These are phyloP conservation scores for Papilio elwesi DNA, from an alignment of 2,888 invertebrate species.

Conservation along the genomic window DNA sequence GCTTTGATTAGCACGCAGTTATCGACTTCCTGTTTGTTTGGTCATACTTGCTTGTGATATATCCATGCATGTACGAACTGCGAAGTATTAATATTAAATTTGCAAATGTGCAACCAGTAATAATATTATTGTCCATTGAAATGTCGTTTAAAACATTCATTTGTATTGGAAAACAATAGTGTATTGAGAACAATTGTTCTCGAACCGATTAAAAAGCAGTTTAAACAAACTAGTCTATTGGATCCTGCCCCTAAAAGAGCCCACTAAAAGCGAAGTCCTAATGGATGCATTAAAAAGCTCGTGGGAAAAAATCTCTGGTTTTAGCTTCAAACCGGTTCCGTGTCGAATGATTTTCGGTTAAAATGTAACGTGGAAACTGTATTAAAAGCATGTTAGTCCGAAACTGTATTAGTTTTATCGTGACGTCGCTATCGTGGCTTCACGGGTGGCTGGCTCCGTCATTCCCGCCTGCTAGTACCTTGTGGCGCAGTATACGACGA, in stretches of 20 bases:
- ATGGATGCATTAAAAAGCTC: constrained; percentile 33
- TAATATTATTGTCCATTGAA: not conserved
- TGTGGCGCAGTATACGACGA: constrained; percentile 36
- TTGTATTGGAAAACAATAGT: not conserved
- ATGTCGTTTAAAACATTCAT: not conserved
- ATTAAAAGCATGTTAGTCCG: constrained; percentile 55
- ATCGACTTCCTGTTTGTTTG: no score
- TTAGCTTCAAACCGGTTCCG: constrained; percentile 33
- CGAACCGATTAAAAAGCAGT: constrained; percentile 28
- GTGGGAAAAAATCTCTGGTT: constrained; percentile 37
- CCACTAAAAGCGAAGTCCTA: constrained; percentile 28
- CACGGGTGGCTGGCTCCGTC: constrained; percentile 56
- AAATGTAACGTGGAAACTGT: constrained; percentile 48
- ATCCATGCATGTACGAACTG: no score
- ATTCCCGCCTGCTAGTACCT: constrained; percentile 47
- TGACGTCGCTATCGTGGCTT: constrained; percentile 56
- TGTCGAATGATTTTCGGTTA: constrained; percentile 45
- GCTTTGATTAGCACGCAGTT: no score
- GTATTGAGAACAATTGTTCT: constrained; percentile 5
- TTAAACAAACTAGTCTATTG: constrained; percentile 22
- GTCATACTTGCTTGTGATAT: no score
- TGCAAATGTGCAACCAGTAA: not conserved
- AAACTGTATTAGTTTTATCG: constrained; percentile 67
- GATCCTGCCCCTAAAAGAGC: constrained; percentile 19
- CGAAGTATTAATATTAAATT: no score